Evolutionary conservation across 2,888 invertebrate species (phyloP), one percentile per base, ranked within the genome.

Genomic region (Hypomecis atomaria): DNA sequence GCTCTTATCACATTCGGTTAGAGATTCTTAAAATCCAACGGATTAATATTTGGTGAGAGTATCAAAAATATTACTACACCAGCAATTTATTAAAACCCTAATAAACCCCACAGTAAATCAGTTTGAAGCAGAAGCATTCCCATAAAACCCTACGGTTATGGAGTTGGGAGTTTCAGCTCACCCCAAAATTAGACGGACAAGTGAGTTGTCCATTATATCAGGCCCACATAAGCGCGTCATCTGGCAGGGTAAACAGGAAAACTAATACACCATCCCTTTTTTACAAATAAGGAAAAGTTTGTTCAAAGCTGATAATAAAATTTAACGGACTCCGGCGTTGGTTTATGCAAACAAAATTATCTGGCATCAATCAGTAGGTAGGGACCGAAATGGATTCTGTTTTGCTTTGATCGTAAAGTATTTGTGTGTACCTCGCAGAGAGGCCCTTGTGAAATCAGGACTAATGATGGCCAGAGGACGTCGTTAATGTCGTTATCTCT

Each of bases 161-260:
- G 43, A 48, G 47, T 61, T 53, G 47, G 36, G 60, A 54, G 60
- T 61, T 57, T 61, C 65, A 58, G 43, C 49, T 56, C 61, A 70
- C 70, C 68, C 68, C 65, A 64, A 71, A 70, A 69, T 66, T 66
- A 61, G 66, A 67, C 66, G 69, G 72, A 72, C 64, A 54, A 67
- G 66, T 63, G 62, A 62, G 59, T 52, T 62, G 59, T 59, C 58
- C 66, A 65, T 67, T 67, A 70, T 70, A 69, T 68, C 63, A 68
- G 43, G 59, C 61, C 59, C 59, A 65, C 59, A 67, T 65, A 69
- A 65, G 66, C 60, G 67, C 66, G 65, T 70, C 70, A 67, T 70
- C 66, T 70, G 65, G 63, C 65, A 66, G 67, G 66, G 66, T 69
- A 72, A 72, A 72, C 72, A 72, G 71, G 71, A 72, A 72, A 72